Percentiles rank a stretch among this genome's conserved stretches.
Conservation (phyloP, 2,888 invertebrate species). For the Allacma fusca region DNA sequence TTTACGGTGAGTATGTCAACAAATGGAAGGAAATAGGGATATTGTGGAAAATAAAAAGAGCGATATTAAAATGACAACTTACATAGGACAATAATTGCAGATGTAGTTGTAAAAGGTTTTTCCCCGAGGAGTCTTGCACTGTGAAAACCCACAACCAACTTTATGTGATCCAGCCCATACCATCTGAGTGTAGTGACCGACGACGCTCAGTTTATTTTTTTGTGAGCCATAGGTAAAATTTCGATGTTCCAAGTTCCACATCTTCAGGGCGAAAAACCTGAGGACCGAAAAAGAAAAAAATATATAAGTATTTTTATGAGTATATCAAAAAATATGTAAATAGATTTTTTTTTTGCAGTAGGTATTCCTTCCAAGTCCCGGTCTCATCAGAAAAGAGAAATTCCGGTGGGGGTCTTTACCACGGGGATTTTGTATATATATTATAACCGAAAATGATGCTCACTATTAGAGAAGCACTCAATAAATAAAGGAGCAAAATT, state of each 20-base stretch:
- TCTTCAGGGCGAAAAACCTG: conserved; percentile 81
- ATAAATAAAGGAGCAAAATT: too few species aligned
- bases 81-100: conserved; percentile 86
- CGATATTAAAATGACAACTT: conserved; percentile 64
- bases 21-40: neutral
- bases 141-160: conserved; percentile 78
- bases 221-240: conserved; percentile 76
- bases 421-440: too few species aligned
- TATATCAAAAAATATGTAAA: too few species aligned
- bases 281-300: neutral
- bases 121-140: conserved; percentile 67
- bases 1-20: too few species aligned
- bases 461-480: too few species aligned
- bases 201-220: conserved; percentile 70
- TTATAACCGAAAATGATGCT: too few species aligned
- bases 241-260: conserved; percentile 79
- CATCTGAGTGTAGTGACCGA: conserved; percentile 84
- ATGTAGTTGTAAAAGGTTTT: conserved; percentile 79
- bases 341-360: too few species aligned
- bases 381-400: too few species aligned
- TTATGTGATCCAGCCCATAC: conserved; percentile 81
- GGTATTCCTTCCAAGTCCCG: too few species aligned
- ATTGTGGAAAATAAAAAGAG: neutral
- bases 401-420: too few species aligned
- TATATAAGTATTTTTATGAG: neutral